A percentile compares a stretch with the other conserved stretches of the same genome.
These are phyloP conservation scores for Hyperoplus immaculatus DNA, from an alignment of 2,797 vertebrate species.

Conservation along the genomic window DNA sequence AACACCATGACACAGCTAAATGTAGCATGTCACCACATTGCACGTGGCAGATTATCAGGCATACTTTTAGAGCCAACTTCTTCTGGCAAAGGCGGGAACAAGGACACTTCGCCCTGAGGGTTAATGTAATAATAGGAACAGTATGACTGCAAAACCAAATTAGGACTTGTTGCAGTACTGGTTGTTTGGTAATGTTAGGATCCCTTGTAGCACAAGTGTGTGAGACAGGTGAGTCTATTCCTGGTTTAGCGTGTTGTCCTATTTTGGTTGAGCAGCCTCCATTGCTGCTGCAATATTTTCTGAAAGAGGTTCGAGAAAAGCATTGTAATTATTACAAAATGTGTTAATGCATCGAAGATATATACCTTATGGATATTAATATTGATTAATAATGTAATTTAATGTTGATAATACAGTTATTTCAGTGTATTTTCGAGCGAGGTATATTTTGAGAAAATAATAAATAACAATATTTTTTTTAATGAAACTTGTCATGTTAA, in stretches of 20 bases:
- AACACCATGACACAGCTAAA: slow-evolving; percentile 65
- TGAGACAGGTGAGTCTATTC: slow-evolving; percentile 66
- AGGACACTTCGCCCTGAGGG: slow-evolving; percentile 65
- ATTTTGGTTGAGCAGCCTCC: slow-evolving; percentile 37
- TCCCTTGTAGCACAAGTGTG: slow-evolving; percentile 27
- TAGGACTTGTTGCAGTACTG: slow-evolving; percentile 63
- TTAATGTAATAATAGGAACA: slow-evolving; percentile 78
- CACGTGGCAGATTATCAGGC: slow-evolving; percentile 71
- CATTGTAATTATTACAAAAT: slow-evolving; percentile 2
- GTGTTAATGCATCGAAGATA: not conserved
- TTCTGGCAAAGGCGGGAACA: slow-evolving; percentile 67
- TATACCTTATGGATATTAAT: not conserved
- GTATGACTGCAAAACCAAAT: slow-evolving; percentile 68
- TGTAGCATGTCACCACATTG: slow-evolving; percentile 68
- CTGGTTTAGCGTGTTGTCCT: slow-evolving; percentile 40
- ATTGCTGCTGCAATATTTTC: slow-evolving; percentile 3
- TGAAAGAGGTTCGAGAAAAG: not conserved
- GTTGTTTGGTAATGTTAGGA: slow-evolving; percentile 55
- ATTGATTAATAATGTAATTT: not conserved
- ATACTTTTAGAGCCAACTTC: slow-evolving; percentile 64
- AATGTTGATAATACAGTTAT: not conserved
- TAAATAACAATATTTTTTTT: not conserved
- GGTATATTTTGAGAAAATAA: not conserved
- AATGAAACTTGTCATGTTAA: not conserved
- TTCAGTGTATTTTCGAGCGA: not conserved